phyloP scores from a whole-genome alignment of 2,113 vertebrate genomes.

The Trochalopteron elliotii region DNA sequence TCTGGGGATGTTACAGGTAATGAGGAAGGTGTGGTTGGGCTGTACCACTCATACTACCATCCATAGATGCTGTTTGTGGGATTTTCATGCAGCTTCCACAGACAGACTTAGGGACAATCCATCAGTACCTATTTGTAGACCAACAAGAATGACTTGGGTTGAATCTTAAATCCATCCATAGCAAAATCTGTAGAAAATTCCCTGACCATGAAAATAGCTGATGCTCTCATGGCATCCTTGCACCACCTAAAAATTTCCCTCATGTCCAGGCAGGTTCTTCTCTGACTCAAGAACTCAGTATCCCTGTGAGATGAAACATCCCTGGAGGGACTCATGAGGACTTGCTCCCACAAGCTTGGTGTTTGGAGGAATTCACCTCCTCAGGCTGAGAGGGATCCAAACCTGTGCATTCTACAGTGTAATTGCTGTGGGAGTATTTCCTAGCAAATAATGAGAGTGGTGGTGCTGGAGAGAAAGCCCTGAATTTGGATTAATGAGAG shows the following conservation, averaged over 20 bases:
- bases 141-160: background rate
- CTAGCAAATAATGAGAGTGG: background rate
- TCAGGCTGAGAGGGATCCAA: background rate
- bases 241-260: background rate
- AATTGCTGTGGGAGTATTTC: conserved; percentile 1
- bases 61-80: background rate
- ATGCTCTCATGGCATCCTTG: background rate
- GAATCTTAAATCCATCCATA: background rate
- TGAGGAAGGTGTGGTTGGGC: background rate
- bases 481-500: conserved; percentile 25
- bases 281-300: background rate
- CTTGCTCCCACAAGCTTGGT: background rate
- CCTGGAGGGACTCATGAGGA: background rate
- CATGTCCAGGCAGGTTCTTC: background rate
- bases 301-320: background rate
- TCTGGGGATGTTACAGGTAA: background rate
- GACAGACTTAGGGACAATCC: background rate
- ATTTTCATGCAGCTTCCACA: background rate
- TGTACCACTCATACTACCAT: background rate
- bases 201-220: background rate
- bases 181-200: background rate
- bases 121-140: background rate
- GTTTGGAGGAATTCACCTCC: background rate
- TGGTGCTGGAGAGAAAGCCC: background rate
- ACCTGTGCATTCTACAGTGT: background rate